Evolutionary conservation across 2,113 vertebrate species (phyloP), one percentile per base, ranked within the genome.

Genomic region (Campylomormyrus numenius): DNA sequence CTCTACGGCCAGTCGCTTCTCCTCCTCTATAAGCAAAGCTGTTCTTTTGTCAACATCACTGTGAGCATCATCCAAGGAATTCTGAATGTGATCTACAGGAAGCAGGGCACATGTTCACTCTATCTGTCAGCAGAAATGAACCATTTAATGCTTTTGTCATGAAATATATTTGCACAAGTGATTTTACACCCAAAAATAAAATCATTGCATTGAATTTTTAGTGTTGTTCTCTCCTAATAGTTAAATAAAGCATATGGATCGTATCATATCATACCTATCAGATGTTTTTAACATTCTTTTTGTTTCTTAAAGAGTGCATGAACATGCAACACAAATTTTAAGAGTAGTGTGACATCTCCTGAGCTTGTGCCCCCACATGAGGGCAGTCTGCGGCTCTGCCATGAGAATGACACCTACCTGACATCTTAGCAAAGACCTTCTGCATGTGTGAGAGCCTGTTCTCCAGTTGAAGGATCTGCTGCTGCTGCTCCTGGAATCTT

Each of bases 1-100:
- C 97, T 96, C 91, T 70, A 92, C 87, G 8, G 96, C 96, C 89
- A 94, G 92, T 70, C 95, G 94, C 89, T 95, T 96, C 70, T 91
- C 95, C 77, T 94, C 91, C 45, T 95, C 90, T 86, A 94, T 74
- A 58, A 94, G 92, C 70, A 80, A 70, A 88, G 94, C 93, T 88
- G 95, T 91, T 77, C 93, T 91, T 90, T 58, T 93, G 91, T 92
- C 92, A 66, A 95, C 94, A 94, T 92, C 94, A 89, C 94, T 94
- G 91, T 91, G 93, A 21, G 92, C 6, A 70, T 90, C 92, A 89
- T 95, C 92, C 89, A 96, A 91, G 91, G 94, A 93, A 89, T 27
- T 77, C 52, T 91, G 88, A 19, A 92, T 92, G 42, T 89, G 17
- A 11, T 90, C 93, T 93, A 89, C 17, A 62, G 52, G 24, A 70